phyloP scores from a whole-genome alignment of 2,113 vertebrate species.

The Meriones unguiculatus region DNA sequence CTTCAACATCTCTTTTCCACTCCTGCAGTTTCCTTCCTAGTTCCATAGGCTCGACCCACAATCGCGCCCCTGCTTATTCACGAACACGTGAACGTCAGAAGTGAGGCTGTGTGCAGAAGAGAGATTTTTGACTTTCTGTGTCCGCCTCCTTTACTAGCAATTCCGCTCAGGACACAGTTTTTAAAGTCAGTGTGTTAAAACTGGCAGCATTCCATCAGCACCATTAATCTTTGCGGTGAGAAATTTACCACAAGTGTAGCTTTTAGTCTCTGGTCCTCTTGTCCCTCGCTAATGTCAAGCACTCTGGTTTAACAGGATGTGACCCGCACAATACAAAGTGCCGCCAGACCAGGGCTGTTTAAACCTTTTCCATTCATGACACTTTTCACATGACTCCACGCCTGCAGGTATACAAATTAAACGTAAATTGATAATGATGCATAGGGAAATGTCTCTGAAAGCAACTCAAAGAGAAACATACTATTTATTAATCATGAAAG shows the following conservation, averaged over 20 bases:
- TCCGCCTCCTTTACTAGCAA: not conserved
- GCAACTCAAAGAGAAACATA: not conserved
- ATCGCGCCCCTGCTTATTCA: not conserved
- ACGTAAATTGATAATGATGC: not conserved
- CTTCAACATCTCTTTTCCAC: not conserved
- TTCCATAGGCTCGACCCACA: not conserved
- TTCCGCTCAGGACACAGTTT: not conserved
- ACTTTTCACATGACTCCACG: too few relatives aligned
- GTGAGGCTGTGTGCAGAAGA: not conserved
- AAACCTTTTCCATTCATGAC: not conserved
- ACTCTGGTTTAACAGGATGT: not conserved
- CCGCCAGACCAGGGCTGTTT: not conserved
- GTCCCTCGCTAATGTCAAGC: slow-evolving; percentile 9
- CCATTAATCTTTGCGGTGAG: not conserved
- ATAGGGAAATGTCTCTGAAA: not conserved
- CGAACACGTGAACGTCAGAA: too few relatives aligned
- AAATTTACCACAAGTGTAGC: not conserved
- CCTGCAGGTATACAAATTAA: not conserved
- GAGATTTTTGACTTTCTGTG: not conserved
- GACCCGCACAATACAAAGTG: not conserved
- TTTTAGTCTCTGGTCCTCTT: not conserved
- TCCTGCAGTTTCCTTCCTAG: not conserved
- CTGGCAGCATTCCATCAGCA: not conserved
- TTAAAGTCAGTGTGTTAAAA: not conserved
- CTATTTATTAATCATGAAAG: not conserved